Evolutionary conservation across 2,113 vertebrate species (phyloP).

Genomic region (Progne subis): DNA sequence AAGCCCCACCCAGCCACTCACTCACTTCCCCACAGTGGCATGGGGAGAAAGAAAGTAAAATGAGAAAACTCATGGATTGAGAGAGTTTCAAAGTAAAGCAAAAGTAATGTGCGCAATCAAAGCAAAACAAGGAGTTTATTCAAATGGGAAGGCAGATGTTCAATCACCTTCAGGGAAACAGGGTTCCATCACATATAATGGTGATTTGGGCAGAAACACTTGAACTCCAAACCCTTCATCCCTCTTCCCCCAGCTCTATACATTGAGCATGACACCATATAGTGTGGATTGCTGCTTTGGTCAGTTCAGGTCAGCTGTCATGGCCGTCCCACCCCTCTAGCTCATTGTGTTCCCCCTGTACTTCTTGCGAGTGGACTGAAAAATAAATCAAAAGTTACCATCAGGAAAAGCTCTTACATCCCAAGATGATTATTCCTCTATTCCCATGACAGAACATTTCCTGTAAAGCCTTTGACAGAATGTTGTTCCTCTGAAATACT

Average conservation of each 20-base stretch:
- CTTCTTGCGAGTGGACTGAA: neutral
- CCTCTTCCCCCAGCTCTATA: neutral
- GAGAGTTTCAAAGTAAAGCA: neutral
- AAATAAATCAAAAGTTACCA: neutral
- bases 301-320: neutral
- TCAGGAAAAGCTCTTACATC: neutral
- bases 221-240: neutral
- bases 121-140: neutral
- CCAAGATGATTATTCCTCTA: neutral
- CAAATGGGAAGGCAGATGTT: neutral
- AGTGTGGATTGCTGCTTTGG: neutral
- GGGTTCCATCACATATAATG: accelerated
- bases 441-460: neutral
- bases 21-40: neutral
- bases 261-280: neutral
- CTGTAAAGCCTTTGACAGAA: neutral
- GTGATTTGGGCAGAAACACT: neutral
- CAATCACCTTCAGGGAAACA: neutral
- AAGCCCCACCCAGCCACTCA: neutral
- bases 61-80: neutral
- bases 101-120: neutral
- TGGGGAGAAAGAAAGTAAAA: neutral
- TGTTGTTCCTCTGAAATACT: neutral
- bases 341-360: neutral
- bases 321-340: neutral